phyloP scores from a whole-genome alignment of 2,113 vertebrate genomes.

The Phylloscopus trochiloides region DNA sequence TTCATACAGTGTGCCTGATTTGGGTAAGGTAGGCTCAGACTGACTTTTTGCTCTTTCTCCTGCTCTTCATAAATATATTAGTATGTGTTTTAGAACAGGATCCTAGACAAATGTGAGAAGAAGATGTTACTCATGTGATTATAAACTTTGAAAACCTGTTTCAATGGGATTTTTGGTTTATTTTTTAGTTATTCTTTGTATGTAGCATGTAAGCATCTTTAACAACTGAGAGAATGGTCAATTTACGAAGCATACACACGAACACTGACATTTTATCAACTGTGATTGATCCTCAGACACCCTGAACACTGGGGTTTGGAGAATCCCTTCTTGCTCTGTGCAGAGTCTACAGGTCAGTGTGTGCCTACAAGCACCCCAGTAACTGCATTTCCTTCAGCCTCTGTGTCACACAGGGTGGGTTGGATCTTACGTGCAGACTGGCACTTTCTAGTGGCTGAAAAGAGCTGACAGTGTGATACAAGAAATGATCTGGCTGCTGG shows the following conservation, averaged over 20 bases:
- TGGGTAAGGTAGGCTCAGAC: neutral
- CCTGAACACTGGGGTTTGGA: neutral
- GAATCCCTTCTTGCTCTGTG: rapidly evolving
- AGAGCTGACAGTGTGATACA: neutral
- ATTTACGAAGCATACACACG: neutral
- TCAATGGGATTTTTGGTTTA: neutral
- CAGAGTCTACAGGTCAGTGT: neutral
- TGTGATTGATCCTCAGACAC: neutral
- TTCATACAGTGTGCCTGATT: neutral
- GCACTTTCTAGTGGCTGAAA: neutral
- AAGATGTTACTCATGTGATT: too few relatives aligned
- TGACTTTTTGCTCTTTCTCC: neutral
- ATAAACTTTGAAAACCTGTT: neutral
- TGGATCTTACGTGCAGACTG: neutral
- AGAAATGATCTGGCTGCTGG: neutral
- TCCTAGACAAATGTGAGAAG: neutral
- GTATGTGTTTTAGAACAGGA: neutral
- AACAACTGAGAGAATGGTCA: neutral
- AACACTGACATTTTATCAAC: neutral
- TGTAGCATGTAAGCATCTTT: rapidly evolving
- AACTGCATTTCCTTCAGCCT: neutral
- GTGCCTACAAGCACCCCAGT: neutral
- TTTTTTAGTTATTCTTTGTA: rapidly evolving
- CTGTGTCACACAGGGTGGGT: rapidly evolving
- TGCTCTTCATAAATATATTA: neutral